phyloP scores from a whole-genome alignment of 2,797 vertebrate genomes.

The Siniperca undulata region DNA sequence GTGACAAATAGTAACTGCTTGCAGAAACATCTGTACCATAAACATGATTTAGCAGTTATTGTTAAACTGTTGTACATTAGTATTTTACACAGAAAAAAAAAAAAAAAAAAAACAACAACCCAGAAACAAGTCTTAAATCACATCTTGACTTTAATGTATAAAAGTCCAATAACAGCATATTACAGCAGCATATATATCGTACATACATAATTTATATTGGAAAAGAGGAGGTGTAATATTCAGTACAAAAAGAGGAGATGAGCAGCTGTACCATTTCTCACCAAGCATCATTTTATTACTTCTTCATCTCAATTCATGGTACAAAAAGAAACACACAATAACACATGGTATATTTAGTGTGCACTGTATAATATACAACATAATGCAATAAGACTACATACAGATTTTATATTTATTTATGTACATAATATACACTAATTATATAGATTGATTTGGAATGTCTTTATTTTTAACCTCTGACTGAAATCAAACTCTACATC shows the following conservation, averaged over 20 bases:
- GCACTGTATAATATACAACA: slow-evolving; percentile 55
- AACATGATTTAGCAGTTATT: slow-evolving; percentile 49
- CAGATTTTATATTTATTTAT: slow-evolving; percentile 63
- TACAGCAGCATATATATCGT: slow-evolving; percentile 60
- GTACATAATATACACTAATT: slow-evolving; percentile 72
- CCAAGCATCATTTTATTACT: slow-evolving; percentile 41
- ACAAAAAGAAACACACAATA: slow-evolving; percentile 66
- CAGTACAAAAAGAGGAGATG: slow-evolving; percentile 58
- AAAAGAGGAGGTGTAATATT: slow-evolving; percentile 48
- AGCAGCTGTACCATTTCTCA: slow-evolving; percentile 58
- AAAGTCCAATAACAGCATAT: slow-evolving; percentile 63
- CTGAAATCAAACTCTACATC: slow-evolving; percentile 39
- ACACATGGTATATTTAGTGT: slow-evolving; percentile 47
- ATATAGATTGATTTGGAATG: slow-evolving; percentile 68
- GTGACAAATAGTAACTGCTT: slow-evolving; percentile 52
- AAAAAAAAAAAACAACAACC: slow-evolving; percentile 2
- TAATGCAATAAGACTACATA: slow-evolving; percentile 62
- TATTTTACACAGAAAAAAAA: slow-evolving; percentile 27
- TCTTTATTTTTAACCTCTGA: slow-evolving; percentile 37
- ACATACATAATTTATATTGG: slow-evolving; percentile 58
- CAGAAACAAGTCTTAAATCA: slow-evolving; percentile 59
- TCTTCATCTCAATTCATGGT: slow-evolving; percentile 55
- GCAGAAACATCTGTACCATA: slow-evolving; percentile 51
- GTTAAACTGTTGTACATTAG: slow-evolving; percentile 20
- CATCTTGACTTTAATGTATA: slow-evolving; percentile 76